Base-by-base conservation (phyloP, 2,797 vertebrate genomes). In the Sebastes diaconus region DNA sequence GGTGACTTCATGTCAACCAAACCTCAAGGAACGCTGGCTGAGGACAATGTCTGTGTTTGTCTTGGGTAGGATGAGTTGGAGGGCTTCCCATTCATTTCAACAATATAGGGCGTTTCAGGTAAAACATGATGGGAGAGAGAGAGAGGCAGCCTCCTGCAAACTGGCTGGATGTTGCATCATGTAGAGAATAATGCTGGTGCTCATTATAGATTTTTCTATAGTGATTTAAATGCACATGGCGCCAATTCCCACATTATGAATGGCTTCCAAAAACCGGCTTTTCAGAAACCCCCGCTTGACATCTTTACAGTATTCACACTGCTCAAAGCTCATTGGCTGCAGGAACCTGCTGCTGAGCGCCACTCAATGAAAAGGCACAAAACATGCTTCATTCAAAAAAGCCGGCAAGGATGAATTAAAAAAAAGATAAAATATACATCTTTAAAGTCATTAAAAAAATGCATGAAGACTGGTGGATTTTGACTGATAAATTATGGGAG, bases 261-360 rank as follows among this genome's bases (percentile, higher is more conserved):
- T 46, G 59, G 70, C 32, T 30, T 36, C 22, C 13, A n/a, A 75
- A 74, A 70, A 80, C 32, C 42, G 14, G 76, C 75, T 87, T 86
- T 85, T 85, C 68, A 73, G 32, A 66, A 80, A 68, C 60, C 72
- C 69, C 68, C 1, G 59, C 78, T 79, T 81, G 73, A 73, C 70
- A 70, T 72, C 67, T 42, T 30, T 60, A 70, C 72, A 3, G 64
- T 12, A 55, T 68, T 79, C 73, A 76, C 71, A 20, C 65, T 1
- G 68, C 75, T 80, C 32, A 4, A 16, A 75, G 3, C 79, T 85
- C 68, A 92, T 90, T 94, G 91, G 91, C 82, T 84, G 60, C 30
- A 8, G 24, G 16, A 52, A 4, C 1, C 59, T 11, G 69, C 77
- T 20, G 25, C 13, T 34, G 59, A 83, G 87, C 79, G 84, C 83